Percentiles rank a stretch among this genome's conserved stretches.
phyloP scores from a whole-genome alignment of 2,113 vertebrate species.

The Oxyruncus cristatus region DNA sequence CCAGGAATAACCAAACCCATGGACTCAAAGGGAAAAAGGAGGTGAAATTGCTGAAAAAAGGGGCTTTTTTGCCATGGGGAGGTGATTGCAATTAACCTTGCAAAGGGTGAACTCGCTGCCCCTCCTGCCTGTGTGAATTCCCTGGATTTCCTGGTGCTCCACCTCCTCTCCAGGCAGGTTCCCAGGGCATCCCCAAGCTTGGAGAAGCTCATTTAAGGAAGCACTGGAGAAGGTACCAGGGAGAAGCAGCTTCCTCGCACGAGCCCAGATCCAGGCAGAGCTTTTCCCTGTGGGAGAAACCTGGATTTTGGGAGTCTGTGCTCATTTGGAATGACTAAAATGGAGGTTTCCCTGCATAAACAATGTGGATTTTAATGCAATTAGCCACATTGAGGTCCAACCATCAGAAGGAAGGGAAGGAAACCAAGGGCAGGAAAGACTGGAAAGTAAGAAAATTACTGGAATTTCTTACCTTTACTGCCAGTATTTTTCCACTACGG shows the following conservation, averaged over 20 bases:
- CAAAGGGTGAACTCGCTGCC: neutral
- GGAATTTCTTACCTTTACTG: constrained; percentile 89
- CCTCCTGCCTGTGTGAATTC: neutral
- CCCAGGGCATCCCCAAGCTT: neutral
- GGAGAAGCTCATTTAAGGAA: neutral
- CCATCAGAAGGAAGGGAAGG: neutral
- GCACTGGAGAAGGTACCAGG: neutral
- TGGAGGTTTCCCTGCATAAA: neutral
- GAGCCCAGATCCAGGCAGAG: neutral
- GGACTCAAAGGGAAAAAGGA: neutral
- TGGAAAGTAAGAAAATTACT: neutral
- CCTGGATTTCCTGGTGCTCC: neutral
- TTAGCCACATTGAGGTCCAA: neutral
- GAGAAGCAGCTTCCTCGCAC: neutral
- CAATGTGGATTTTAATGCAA: neutral
- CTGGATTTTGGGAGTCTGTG: neutral
- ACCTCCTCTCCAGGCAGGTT: neutral
- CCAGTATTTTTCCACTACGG: constrained; percentile 89
- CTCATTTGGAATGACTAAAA: neutral
- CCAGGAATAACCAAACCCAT: neutral
- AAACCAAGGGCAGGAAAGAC: neutral
- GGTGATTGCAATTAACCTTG: constrained; percentile 50
- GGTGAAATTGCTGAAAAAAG: neutral
- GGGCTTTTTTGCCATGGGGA: neutral
- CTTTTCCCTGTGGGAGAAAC: neutral